phyloP scores from a whole-genome alignment of 2,113 vertebrate genomes.

The Nipponia nippon region DNA sequence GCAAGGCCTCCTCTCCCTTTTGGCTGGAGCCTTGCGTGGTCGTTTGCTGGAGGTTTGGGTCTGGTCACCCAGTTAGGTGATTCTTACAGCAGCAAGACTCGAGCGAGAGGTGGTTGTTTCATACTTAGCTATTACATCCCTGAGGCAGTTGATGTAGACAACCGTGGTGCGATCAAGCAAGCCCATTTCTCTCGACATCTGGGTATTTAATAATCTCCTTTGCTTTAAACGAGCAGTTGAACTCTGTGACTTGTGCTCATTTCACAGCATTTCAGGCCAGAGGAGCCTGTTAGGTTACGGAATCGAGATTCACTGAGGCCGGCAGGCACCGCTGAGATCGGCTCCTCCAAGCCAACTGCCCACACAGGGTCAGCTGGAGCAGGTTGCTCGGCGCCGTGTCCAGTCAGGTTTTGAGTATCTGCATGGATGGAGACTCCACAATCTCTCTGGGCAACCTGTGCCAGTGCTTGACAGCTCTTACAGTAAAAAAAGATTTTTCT shows the following conservation, averaged over 20 bases:
- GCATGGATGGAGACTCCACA: background rate
- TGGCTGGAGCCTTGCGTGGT: background rate
- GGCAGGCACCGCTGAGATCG: fast-evolving
- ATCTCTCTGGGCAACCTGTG: background rate
- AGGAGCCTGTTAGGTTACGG: background rate
- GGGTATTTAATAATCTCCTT: background rate
- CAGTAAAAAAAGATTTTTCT: background rate
- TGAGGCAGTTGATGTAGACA: background rate
- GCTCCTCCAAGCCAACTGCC: background rate
- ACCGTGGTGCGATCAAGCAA: background rate
- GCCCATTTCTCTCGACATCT: background rate
- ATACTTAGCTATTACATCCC: background rate
- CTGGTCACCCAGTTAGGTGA: background rate
- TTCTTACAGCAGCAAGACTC: background rate
- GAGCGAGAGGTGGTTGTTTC: background rate
- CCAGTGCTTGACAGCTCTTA: background rate
- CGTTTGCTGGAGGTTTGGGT: background rate
- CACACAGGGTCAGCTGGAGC: background rate
- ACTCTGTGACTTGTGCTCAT: background rate
- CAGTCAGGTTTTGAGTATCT: background rate
- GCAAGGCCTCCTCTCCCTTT: background rate
- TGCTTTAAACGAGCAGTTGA: background rate
- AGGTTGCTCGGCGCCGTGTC: fast-evolving
- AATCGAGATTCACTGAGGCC: background rate
- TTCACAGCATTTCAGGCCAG: background rate